Percentiles rank a stretch among this genome's conserved stretches.
These are phyloP conservation scores for Butorides virescens DNA, from an alignment of 2,113 vertebrate genomes.

Conservation along the genomic window DNA sequence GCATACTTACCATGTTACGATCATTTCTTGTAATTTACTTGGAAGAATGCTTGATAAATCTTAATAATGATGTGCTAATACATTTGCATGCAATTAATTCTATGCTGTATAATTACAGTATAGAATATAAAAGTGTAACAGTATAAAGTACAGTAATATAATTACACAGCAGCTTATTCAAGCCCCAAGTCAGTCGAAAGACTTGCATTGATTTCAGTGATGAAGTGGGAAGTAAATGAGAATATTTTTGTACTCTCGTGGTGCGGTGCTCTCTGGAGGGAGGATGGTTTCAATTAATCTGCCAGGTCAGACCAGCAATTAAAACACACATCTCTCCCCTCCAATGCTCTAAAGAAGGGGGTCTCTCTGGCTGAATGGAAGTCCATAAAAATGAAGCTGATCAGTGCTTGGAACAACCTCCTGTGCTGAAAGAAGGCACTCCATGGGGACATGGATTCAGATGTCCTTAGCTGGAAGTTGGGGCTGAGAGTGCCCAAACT, in stretches of 20 bases:
- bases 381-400: background rate
- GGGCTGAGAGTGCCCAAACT: background rate
- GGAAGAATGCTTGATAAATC: background rate
- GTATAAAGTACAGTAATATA: background rate
- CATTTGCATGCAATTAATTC: slow-evolving; percentile 21
- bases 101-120: slow-evolving; percentile 10
- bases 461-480: background rate
- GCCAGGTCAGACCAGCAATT: background rate
- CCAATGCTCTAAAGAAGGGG: background rate
- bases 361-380: background rate
- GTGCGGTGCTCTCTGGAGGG: background rate
- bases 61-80: background rate
- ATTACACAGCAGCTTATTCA: slow-evolving; percentile 23
- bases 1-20: background rate
- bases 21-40: background rate
- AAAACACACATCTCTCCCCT: background rate
- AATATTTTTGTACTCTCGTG: slow-evolving; percentile 4
- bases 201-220: background rate
- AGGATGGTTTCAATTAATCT: background rate
- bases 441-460: background rate
- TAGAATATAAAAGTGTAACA: background rate
- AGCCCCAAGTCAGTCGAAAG: background rate
- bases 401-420: background rate
- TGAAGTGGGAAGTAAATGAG: slow-evolving; percentile 5
- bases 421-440: background rate